Base-by-base conservation (phyloP, 2,113 vertebrate genomes). In the Reinhardtius hippoglossoides region DNA sequence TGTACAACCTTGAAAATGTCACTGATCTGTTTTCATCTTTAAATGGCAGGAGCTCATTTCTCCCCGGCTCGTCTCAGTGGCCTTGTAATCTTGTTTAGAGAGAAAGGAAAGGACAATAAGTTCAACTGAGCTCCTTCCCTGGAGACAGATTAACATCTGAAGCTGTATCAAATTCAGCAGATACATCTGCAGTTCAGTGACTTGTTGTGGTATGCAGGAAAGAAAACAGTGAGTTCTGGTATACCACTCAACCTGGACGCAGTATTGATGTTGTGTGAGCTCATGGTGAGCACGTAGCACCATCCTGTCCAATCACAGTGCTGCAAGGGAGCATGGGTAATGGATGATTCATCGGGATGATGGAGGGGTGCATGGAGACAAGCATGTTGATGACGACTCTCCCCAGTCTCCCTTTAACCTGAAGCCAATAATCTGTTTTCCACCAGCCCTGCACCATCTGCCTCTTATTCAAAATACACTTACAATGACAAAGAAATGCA, bases 391-490 rank as follows among this genome's bases (percentile, higher is more conserved):
- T 66, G 66, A 67, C 42, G 62, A 48, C 44, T n/a, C 50, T 54
- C 50, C 20, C 20, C 14, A 15, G 64, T 52, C 55, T 78, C 1
- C 0, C 56, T 81, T 70, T 85, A 74, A 85, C 71, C 62, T 67
- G 55, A 23, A 44, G 78, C 83, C 83, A 86, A 78, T 79, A 58
- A 80, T 71, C 37, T 80, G 82, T 71, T 87, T 76, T 83, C 77
- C 68, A 67, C 16, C 46, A 50, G 46, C 46, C 5, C 46, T 5
- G 46, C 46, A 44, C 74, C 81, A 82, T 76, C 74, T 78, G 79
- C 59, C 54, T 57, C 31, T 18, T 27, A 24, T 9, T 56, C 21
- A 40, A 50, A 18, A 50, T 9, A 50, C 46, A 48, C 46, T 40
- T 40, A 37, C 35, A 37, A 37, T 37, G 40, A 40, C 2, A 40